Conservation (phyloP, 2,113 vertebrate genomes). For the Gopherus flavomarginatus region DNA sequence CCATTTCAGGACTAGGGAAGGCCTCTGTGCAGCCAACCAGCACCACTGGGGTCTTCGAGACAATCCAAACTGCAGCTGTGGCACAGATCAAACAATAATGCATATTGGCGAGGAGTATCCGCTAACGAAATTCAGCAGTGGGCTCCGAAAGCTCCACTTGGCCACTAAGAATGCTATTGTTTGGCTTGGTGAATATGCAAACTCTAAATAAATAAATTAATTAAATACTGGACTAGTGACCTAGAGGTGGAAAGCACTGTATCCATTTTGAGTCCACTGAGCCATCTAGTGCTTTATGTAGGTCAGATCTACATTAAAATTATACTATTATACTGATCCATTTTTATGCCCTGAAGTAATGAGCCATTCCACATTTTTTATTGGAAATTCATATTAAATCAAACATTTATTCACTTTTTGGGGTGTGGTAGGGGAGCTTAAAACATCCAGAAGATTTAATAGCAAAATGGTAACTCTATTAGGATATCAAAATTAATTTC, state of each 20-base stretch:
- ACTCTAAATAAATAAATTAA: too few relatives aligned
- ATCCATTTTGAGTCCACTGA: conserved; percentile 8
- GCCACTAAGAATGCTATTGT: too few relatives aligned
- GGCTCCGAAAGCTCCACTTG: too few relatives aligned
- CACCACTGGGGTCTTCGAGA: too few relatives aligned
- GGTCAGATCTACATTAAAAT: background rate
- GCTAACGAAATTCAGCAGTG: too few relatives aligned
- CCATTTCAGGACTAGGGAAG: too few relatives aligned
- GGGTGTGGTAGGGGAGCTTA: conserved; percentile 15
- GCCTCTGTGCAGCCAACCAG: too few relatives aligned
- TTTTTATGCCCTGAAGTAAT: conserved; percentile 7
- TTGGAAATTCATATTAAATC: conserved; percentile 51
- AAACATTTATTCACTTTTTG: conserved; percentile 35
- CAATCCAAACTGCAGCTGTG: too few relatives aligned
- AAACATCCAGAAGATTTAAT: conserved; percentile 72
- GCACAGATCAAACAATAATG: too few relatives aligned
- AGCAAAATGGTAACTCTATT: conserved; percentile 70
- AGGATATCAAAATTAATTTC: conserved; percentile 84
- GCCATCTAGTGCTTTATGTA: background rate
- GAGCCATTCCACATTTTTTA: conserved; percentile 22
- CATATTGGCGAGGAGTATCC: too few relatives aligned
- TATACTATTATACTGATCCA: background rate
- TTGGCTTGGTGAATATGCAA: too few relatives aligned
- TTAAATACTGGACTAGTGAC: conserved; percentile 8
- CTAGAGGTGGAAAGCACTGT: background rate